Conservation (phyloP, 2,113 vertebrate species). For the Rhinogobius similis region DNA sequence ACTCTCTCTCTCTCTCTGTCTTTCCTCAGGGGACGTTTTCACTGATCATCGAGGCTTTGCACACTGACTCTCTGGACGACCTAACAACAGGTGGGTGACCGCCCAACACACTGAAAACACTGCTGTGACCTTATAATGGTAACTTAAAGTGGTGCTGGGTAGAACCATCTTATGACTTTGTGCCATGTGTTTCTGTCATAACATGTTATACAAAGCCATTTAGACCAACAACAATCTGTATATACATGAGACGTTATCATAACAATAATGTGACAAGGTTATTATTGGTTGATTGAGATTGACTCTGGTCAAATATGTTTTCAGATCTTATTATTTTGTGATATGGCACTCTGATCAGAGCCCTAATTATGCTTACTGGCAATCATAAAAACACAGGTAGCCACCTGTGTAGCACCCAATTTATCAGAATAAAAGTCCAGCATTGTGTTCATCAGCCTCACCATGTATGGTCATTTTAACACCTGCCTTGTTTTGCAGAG, state of each 20-base stretch:
- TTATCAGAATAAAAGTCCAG: background rate
- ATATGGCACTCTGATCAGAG: background rate
- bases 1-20: slow-evolving; percentile 43
- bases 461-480: background rate
- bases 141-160: slow-evolving; percentile 28
- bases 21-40: slow-evolving; percentile 93
- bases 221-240: background rate
- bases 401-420: background rate
- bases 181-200: background rate
- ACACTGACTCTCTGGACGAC: slow-evolving; percentile 91
- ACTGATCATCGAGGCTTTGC: slow-evolving; percentile 96
- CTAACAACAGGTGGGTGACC: slow-evolving; percentile 90
- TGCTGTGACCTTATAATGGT: slow-evolving; percentile 49
- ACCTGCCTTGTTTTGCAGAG: slow-evolving; percentile 74
- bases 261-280: too few species aligned
- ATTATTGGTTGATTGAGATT: background rate
- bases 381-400: background rate
- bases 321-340: slow-evolving; percentile 25
- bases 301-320: slow-evolving; percentile 2
- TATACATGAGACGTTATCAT: background rate
- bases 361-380: background rate
- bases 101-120: slow-evolving; percentile 35
- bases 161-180: slow-evolving; percentile 13
- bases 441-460: background rate
- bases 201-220: slow-evolving; percentile 6